Evolutionary conservation across 1,140 invertebrate genomes (phyloP).

Genomic region (Zaprionus gabonicus): DNA sequence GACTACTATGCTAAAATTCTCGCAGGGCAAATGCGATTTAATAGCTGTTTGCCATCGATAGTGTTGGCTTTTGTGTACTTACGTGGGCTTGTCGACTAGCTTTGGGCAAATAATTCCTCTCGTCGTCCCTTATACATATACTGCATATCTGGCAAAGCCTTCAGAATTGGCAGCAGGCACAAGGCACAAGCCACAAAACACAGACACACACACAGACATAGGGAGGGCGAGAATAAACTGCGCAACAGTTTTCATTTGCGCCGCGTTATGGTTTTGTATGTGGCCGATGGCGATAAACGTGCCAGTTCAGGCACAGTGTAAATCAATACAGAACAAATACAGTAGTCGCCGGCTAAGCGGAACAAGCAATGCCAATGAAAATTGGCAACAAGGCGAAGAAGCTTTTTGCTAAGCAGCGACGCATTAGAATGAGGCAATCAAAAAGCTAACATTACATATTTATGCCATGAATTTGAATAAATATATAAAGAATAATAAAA

Average conservation of each 20-base stretch:
- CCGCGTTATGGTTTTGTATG: not conserved
- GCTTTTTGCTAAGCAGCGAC: not conserved
- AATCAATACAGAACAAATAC: constrained; percentile 51
- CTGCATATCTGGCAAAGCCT: not conserved
- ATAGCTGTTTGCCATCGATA: constrained; percentile 55
- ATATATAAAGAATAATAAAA: no score
- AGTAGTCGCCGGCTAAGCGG: constrained; percentile 22
- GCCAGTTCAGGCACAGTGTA: constrained; percentile 35
- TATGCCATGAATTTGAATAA: no score
- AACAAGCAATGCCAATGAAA: not conserved
- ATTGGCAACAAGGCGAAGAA: not conserved
- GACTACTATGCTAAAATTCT: not conserved
- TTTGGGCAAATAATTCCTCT: constrained; percentile 21
- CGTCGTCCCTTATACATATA: not conserved
- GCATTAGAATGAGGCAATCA: not conserved
- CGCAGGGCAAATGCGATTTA: constrained; percentile 31
- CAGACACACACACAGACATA: not conserved
- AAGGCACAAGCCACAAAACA: constrained; percentile 14
- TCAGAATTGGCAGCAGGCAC: constrained; percentile 13
- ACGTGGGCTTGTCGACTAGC: constrained; percentile 17
- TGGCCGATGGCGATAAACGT: constrained; percentile 12
- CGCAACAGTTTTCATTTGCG: constrained; percentile 67
- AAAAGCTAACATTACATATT: no score
- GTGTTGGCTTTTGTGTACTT: constrained; percentile 21
- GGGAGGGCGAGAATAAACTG: constrained; percentile 43